Base-by-base conservation (phyloP, 2,797 vertebrate genomes). In the Anguilla megastoma region DNA sequence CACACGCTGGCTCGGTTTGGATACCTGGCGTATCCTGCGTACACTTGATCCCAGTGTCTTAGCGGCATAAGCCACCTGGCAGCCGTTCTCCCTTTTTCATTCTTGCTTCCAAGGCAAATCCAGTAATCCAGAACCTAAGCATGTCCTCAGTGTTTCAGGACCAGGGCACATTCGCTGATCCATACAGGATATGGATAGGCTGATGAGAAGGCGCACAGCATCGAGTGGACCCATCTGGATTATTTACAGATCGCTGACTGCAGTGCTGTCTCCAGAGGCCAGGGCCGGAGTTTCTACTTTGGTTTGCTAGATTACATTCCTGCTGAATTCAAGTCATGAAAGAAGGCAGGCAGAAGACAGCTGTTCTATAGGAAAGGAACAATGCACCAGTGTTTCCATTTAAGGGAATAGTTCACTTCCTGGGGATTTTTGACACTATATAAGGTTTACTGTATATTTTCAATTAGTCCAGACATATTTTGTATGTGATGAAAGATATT, bases 201-300 rank as follows among this genome's bases (percentile, higher is more conserved):
- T 82, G 79, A 48, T 45, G 41, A 41, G 45, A 82, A 82, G 45
- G 45, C 24, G 18, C 79, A 80, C 2, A 50, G 21, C 79, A 82
- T 82, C 16, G 45, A 24, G 50, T n/a, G 79, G 45, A 45, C 74
- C 74, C 74, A 79, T 79, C 74, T 16, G 33, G 30, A 79, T 50
- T 50, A 48, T 82, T 50, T 82, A 82, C 79, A 82, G 79, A 82
- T 82, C 79, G 50, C 18, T 82, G 45, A 82, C 18, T 82, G 41
- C 45, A 48, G 41, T 2, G 45, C 50, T 82, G 21, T 50, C 41
- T 50, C 41, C 21, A 12, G 45, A 24, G 79, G 41, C 41, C 79
- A 21, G 74, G 30, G 50, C 41, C n/a, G 79, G 36, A 33, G 33
- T 48, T 80, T 36, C 30, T 10, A 14, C 14, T 80, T 8, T 27